These are phyloP conservation scores for Neuroterus valhalla DNA, from an alignment of 1,140 invertebrate species.

Conservation along the genomic window DNA sequence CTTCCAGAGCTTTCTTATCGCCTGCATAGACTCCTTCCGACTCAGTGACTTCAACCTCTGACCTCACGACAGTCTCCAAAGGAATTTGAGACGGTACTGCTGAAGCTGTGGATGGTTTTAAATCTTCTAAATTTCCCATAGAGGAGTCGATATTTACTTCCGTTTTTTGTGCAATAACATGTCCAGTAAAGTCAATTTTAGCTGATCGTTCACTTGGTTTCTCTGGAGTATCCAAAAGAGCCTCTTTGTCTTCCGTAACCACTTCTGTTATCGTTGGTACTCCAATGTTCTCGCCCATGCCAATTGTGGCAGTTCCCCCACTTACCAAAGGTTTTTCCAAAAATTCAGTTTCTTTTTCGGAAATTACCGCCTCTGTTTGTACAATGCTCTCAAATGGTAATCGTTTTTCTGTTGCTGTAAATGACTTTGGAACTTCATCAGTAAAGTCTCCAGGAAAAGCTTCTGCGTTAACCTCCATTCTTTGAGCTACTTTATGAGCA, in stretches of 20 bases:
- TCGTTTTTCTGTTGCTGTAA: constrained; percentile 69
- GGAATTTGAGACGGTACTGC: constrained; percentile 63
- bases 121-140: constrained; percentile 61
- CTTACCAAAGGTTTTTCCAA: constrained; percentile 58
- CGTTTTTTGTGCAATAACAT: constrained; percentile 70
- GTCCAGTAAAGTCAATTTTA: constrained; percentile 64
- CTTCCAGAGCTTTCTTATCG: constrained; percentile 57
- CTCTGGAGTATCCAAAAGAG: constrained; percentile 58
- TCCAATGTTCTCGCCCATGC: constrained; percentile 69
- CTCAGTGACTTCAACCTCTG: constrained; percentile 65
- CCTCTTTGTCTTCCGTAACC: constrained; percentile 74
- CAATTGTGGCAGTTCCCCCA: constrained; percentile 67
- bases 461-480: constrained; percentile 69
- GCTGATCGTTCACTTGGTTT: constrained; percentile 65
- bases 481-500: constrained; percentile 71
- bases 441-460: constrained; percentile 62
- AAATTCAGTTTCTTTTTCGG: constrained; percentile 75
- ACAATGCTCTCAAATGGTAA: constrained; percentile 74
- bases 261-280: constrained; percentile 72
- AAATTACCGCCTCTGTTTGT: constrained; percentile 71
- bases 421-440: constrained; percentile 50
- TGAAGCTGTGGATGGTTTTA: constrained; percentile 58
- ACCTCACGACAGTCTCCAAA: constrained; percentile 61
- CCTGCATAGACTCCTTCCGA: constrained; percentile 60
- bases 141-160: constrained; percentile 69